Conservation (phyloP, 2,888 invertebrate species). For the Acanthosepion lycidas region DNA sequence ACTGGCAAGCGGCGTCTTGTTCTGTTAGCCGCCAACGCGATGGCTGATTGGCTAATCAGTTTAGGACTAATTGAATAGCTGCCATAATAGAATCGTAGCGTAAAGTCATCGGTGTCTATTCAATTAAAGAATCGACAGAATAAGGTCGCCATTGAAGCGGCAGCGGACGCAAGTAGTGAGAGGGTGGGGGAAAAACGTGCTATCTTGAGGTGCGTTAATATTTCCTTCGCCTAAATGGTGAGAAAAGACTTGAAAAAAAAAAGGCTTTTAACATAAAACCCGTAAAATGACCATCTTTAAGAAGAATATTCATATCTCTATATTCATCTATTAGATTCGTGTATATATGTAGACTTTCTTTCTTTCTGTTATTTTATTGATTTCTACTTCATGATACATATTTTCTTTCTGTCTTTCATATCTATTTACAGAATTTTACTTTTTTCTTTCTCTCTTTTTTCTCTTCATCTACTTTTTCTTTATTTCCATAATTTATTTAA, state of each 20-base stretch:
- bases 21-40: neutral
- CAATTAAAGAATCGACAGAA: slow-evolving; percentile 8
- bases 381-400: neutral
- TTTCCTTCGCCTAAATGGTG: neutral
- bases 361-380: neutral
- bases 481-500: neutral
- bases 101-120: neutral
- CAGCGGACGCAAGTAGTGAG: neutral
- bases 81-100: slow-evolving; percentile 22
- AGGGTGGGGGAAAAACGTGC: neutral
- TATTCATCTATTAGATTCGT: neutral
- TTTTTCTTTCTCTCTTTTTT: neutral
- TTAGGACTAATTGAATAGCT: slow-evolving; percentile 33
- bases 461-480: neutral
- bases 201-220: neutral
- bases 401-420: neutral
- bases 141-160: neutral
- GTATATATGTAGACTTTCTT: neutral
- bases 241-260: neutral
- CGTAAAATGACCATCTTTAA: neutral
- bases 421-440: neutral
- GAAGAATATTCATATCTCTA: neutral
- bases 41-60: slow-evolving; percentile 14
- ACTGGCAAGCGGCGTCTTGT: neutral
- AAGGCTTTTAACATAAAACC: neutral